A percentile compares a stretch with the other conserved stretches of the same genome.
Evolutionary conservation across 2,797 vertebrate genomes (phyloP).

Genomic region (Spondyliosoma cantharus): DNA sequence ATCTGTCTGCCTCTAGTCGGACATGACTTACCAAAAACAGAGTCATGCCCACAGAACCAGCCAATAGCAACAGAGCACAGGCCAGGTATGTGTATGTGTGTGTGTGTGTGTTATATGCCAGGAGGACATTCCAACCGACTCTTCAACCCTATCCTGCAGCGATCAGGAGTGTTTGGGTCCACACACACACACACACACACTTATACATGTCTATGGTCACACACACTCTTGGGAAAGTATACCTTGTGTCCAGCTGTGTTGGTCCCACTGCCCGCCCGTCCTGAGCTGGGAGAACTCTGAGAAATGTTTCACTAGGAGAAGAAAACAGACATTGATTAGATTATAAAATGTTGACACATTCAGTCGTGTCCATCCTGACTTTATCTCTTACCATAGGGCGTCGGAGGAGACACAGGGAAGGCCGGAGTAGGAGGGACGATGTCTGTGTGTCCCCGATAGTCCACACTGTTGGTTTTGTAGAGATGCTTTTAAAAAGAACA

Average conservation of each 20-base stretch:
- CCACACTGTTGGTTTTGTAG: slow-evolving; percentile 66
- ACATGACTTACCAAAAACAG: slow-evolving; percentile 37
- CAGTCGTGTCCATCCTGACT: not conserved
- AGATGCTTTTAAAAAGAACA: slow-evolving; percentile 35
- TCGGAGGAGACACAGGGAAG: slow-evolving; percentile 89
- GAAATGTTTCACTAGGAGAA: slow-evolving; percentile 81
- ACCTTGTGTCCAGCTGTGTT: slow-evolving; percentile 80
- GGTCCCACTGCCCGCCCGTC: slow-evolving; percentile 66
- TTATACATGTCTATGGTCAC: not conserved
- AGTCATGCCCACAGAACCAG: slow-evolving; percentile 32
- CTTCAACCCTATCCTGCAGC: slow-evolving; percentile 57
- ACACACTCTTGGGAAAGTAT: slow-evolving; percentile 51
- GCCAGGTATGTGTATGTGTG: slow-evolving; percentile 47
- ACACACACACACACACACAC: slow-evolving; percentile 35
- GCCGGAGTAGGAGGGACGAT: slow-evolving; percentile 79
- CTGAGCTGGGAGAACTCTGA: slow-evolving; percentile 70
- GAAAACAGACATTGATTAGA: slow-evolving; percentile 58
- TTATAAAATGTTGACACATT: slow-evolving; percentile 11
- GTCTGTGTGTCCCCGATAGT: slow-evolving; percentile 72
- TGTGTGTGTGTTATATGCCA: slow-evolving; percentile 46
- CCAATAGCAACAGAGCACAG: slow-evolving; percentile 40
- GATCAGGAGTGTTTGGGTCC: slow-evolving; percentile 54
- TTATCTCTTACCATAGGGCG: slow-evolving; percentile 80
- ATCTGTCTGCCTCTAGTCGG: slow-evolving; percentile 15
- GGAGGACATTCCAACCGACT: slow-evolving; percentile 61